Conservation (phyloP, 2,888 invertebrate genomes). For the Megalurothrips usitatus region DNA sequence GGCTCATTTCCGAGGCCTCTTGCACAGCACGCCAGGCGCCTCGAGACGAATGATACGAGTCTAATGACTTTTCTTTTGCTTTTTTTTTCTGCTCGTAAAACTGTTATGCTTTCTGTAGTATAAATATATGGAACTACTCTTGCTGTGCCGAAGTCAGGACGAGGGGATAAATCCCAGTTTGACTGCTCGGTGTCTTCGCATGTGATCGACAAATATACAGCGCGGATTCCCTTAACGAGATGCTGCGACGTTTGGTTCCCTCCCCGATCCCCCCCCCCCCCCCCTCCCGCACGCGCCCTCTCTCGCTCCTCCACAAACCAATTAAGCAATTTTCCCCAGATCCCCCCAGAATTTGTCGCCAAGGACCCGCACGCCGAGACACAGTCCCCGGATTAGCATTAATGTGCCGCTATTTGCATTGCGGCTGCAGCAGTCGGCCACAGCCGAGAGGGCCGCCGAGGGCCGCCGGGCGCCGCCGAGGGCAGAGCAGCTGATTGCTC, state of each 20-base stretch:
- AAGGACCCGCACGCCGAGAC: neutral
- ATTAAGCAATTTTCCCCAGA: slow-evolving; percentile 1
- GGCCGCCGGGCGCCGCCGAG: neutral
- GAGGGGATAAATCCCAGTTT: too few relatives aligned
- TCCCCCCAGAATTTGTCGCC: neutral
- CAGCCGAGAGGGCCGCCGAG: neutral
- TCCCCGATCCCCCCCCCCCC: neutral
- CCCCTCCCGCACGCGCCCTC: neutral
- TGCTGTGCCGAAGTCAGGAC: too few relatives aligned
- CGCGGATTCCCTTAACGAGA: too few relatives aligned
- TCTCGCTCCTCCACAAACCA: neutral
- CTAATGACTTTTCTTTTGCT: too few relatives aligned
- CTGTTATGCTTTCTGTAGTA: too few relatives aligned
- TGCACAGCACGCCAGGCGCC: too few relatives aligned
- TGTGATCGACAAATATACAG: too few relatives aligned
- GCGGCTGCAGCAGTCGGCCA: neutral
- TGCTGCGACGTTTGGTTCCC: neutral
- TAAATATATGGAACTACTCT: too few relatives aligned
- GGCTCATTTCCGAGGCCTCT: too few relatives aligned
- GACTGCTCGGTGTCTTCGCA: too few relatives aligned
- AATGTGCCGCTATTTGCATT: slow-evolving; percentile 19
- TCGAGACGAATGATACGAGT: too few relatives aligned
- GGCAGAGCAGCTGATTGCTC: neutral
- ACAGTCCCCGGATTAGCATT: slow-evolving; percentile 7
- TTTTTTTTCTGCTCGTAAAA: too few relatives aligned